Evolutionary conservation across 2,113 vertebrate genomes (phyloP).

Genomic region (Semnopithecus entellus): DNA sequence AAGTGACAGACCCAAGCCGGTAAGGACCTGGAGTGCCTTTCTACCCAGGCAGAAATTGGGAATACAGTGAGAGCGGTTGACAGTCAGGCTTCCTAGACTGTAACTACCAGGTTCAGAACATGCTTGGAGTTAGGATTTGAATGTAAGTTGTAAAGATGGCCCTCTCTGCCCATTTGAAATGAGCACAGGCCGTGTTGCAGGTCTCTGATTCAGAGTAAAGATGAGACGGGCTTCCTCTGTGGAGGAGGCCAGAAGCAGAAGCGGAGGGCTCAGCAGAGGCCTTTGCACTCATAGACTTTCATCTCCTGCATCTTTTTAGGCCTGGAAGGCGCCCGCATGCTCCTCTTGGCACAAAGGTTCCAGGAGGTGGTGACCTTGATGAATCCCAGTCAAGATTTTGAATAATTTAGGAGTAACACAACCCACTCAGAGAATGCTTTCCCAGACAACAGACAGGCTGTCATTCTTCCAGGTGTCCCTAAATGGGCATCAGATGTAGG

Average conservation of each 20-base stretch:
- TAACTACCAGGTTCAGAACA: not conserved
- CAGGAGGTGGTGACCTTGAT: slow-evolving; percentile 33
- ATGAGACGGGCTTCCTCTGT: accelerated
- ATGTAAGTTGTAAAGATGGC: not conserved
- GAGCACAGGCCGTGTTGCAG: not conserved
- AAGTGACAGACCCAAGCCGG: not conserved
- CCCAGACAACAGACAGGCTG: not conserved
- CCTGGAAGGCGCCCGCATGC: not conserved
- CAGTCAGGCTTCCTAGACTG: not conserved
- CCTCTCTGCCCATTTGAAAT: not conserved
- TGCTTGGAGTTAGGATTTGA: not conserved
- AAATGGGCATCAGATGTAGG: not conserved
- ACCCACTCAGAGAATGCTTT: not conserved
- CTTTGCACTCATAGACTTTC: not conserved
- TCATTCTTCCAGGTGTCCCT: slow-evolving; percentile 31
- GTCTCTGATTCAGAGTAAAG: not conserved
- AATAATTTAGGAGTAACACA: slow-evolving; percentile 29
- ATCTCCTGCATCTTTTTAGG: not conserved
- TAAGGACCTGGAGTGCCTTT: not conserved
- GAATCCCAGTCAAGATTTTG: slow-evolving; percentile 29
- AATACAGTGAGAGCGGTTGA: accelerated
- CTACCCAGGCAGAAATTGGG: not conserved
- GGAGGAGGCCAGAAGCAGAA: not conserved
- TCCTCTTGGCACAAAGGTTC: not conserved
- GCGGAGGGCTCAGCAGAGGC: not conserved